Conservation (phyloP, 1,140 invertebrate genomes). For the Agrilus planipennis region DNA sequence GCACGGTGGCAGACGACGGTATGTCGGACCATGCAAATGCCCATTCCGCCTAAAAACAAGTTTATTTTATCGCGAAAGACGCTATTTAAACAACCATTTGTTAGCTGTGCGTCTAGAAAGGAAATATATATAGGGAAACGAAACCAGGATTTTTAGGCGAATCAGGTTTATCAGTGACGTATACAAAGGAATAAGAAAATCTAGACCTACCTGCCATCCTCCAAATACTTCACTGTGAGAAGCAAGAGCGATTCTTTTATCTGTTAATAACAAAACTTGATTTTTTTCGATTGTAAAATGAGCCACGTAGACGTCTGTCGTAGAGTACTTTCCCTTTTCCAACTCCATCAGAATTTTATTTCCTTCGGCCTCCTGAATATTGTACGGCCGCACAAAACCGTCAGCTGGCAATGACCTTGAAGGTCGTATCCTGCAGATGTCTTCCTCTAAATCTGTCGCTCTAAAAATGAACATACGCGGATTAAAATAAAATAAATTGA, state of each 20-base stretch:
- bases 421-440: slow-evolving; percentile 65
- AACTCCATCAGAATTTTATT: slow-evolving; percentile 63
- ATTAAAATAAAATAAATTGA: background rate
- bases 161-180: background rate
- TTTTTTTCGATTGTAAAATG: slow-evolving; percentile 58
- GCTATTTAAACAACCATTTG: background rate
- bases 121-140: background rate
- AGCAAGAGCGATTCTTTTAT: slow-evolving; percentile 73
- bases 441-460: slow-evolving; percentile 67
- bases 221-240: slow-evolving; percentile 72
- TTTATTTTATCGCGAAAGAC: background rate
- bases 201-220: slow-evolving; percentile 56
- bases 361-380: slow-evolving; percentile 73
- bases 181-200: too few relatives aligned
- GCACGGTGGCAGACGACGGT: slow-evolving; percentile 36
- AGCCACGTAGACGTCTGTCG: slow-evolving; percentile 75
- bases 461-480: slow-evolving; percentile 34
- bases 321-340: slow-evolving; percentile 68
- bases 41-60: slow-evolving; percentile 43
- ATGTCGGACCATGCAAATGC: slow-evolving; percentile 50
- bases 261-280: slow-evolving; percentile 75
- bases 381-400: slow-evolving; percentile 75
- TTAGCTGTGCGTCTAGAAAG: background rate
- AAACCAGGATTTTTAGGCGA: background rate
- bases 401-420: slow-evolving; percentile 78